Evolutionary conservation across 2,888 invertebrate species (phyloP).

Genomic region (Cosmia pyralina): DNA sequence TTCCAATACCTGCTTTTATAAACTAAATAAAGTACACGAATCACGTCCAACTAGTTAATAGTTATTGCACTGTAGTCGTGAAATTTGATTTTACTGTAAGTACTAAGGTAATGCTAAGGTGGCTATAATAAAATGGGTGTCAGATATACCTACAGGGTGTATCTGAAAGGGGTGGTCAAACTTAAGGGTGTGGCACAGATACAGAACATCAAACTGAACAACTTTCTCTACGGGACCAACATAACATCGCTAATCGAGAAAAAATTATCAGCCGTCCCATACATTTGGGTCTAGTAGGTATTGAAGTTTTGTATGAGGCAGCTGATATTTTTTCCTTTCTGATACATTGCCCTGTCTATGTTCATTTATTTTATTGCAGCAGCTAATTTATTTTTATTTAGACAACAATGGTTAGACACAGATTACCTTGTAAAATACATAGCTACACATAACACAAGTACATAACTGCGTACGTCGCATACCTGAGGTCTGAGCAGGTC

Average conservation of each 20-base stretch:
- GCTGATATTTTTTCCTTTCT: too few species aligned
- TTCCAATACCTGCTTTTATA: slow-evolving; percentile 46
- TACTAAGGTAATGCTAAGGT: slow-evolving; percentile 33
- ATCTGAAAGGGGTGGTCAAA: too few species aligned
- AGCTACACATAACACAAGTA: slow-evolving; percentile 3
- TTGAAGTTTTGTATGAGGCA: too few species aligned
- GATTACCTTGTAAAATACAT: slow-evolving; percentile 24
- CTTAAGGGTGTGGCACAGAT: too few species aligned
- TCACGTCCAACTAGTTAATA: slow-evolving; percentile 42
- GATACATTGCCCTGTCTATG: slow-evolving; percentile 7
- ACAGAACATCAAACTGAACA: too few species aligned
- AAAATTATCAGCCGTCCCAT: too few species aligned
- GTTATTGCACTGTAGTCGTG: slow-evolving; percentile 41
- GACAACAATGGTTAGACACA: slow-evolving; percentile 27
- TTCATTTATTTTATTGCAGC: slow-evolving; percentile 43
- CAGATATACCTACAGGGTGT: background rate
- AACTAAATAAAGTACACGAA: slow-evolving; percentile 42
- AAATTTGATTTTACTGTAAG: slow-evolving; percentile 46
- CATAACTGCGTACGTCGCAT: slow-evolving; percentile 12
- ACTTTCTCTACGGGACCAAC: too few species aligned
- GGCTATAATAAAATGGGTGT: slow-evolving; percentile 36
- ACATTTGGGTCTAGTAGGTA: too few species aligned
- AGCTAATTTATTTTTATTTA: slow-evolving; percentile 24
- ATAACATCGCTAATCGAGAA: too few species aligned
- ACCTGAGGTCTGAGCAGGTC: slow-evolving; percentile 20